These are phyloP conservation scores for Sander vitreus DNA, from an alignment of 2,113 vertebrate genomes.

Conservation along the genomic window DNA sequence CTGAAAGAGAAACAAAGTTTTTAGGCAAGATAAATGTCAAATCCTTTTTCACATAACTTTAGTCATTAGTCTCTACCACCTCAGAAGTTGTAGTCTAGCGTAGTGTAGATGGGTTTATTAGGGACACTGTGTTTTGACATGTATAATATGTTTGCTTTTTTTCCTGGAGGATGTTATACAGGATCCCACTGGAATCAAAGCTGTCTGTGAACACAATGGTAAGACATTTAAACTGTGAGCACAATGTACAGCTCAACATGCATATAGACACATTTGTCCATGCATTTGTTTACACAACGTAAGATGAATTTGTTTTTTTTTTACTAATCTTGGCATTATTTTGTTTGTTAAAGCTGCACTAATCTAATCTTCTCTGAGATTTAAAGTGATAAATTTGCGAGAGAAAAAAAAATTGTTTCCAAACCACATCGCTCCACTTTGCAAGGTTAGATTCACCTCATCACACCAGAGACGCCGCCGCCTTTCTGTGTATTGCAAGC, in stretches of 20 bases:
- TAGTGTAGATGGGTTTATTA: slow-evolving; percentile 25
- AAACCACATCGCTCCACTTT: too few relatives aligned
- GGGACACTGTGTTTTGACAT: slow-evolving; percentile 50
- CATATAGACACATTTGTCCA: background rate
- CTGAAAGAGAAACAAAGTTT: slow-evolving; percentile 40
- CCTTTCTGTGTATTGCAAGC: too few relatives aligned
- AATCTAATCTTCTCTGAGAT: background rate
- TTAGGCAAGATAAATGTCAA: slow-evolving; percentile 56
- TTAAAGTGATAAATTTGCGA: too few relatives aligned
- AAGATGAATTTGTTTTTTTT: background rate
- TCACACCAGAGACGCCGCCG: too few relatives aligned
- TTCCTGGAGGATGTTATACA: slow-evolving; percentile 32
- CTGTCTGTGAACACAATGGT: slow-evolving; percentile 18
- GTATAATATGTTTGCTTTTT: slow-evolving; percentile 45
- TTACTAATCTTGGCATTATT: background rate
- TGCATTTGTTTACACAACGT: background rate
- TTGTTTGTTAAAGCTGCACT: background rate
- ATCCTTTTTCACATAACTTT: slow-evolving; percentile 40
- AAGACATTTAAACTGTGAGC: slow-evolving; percentile 5
- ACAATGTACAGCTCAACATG: background rate
- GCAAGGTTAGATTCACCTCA: too few relatives aligned
- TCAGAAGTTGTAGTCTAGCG: slow-evolving; percentile 14
- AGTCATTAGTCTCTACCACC: slow-evolving; percentile 23
- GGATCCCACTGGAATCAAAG: slow-evolving; percentile 4
- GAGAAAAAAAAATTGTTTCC: too few relatives aligned